Base-by-base conservation (phyloP, 2,888 invertebrate species). In the Diabrotica balteata region DNA sequence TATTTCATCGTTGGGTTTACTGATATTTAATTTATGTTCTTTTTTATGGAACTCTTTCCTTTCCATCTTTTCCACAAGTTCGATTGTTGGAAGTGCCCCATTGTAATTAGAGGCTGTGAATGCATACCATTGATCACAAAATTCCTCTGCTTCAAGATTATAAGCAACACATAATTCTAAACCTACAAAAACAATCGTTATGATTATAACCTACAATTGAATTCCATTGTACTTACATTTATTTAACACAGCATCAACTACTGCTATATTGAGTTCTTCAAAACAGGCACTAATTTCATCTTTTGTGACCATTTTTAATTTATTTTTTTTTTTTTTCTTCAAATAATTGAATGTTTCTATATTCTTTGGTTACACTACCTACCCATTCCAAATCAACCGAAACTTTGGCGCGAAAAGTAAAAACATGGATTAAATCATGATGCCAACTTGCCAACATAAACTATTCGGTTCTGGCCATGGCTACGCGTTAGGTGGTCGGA, bases 101-200 rank as follows among this genome's bases (percentile, higher is more conserved):
- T 87, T 86, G 72, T 89, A 83, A 79, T 90, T 84, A 46, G 91
- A 90, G 65, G 90, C 85, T 76, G 90, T 90, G 81, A 89, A 94
- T 22, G 93, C 93, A 85, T 91, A 88, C 93, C 93, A 94, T 85
- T 90, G 88, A 80, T 92, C 90, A 61, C 90, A 91, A 75, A 93
- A 89, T 77, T 90, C 89, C 80, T 90, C 90, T 50, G 91, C 89
- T 72, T 86, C 86, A 59, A 92, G 83, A 76, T 87, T 84, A 80
- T 92, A 89, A 62, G 86, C 86, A 72, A 85, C 82, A 80, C 92
- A 91, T 73, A 93, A 84, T 81, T 88, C 89, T 78, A 89, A 85
- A 80, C 88, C 88, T 89, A 73, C 11, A 50, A 44, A 49, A 11
- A 58, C 32, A 54, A 47, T 50, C 22, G 45, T 11, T 50, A 42